These are phyloP conservation scores for Mustelus asterias DNA, from an alignment of 2,113 vertebrate species.

Conservation along the genomic window DNA sequence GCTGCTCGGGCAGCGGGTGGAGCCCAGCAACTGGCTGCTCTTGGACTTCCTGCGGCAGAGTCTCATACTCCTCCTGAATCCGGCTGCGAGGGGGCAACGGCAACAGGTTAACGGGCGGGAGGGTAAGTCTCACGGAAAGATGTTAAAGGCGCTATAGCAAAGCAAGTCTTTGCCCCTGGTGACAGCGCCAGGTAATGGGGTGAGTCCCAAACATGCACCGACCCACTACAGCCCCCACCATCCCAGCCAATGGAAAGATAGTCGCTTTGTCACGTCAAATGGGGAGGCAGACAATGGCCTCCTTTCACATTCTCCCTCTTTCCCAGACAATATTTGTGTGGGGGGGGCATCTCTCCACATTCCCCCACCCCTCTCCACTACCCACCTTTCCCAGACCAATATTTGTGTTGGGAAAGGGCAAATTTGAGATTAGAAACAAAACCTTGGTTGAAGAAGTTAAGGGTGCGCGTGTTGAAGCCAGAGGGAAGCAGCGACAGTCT, in stretches of 20 bases:
- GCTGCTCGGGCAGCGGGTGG: constrained; percentile 51
- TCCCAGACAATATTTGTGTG: too few species aligned
- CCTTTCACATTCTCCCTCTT: background rate
- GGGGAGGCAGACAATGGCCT: background rate
- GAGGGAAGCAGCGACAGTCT: background rate
- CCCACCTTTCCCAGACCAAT: background rate
- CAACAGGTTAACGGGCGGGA: background rate
- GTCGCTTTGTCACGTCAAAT: background rate
- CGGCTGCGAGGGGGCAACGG: constrained; percentile 55
- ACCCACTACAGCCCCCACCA: background rate
- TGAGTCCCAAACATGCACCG: background rate
- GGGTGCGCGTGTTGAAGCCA: background rate
- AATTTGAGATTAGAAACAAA: background rate
- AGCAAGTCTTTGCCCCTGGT: background rate
- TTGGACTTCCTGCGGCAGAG: constrained; percentile 68
- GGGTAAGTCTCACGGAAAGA: background rate
- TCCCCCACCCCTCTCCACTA: too few species aligned
- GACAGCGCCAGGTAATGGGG: background rate
- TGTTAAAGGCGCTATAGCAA: background rate
- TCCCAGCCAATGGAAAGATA: background rate
- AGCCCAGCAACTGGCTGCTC: constrained; percentile 51
- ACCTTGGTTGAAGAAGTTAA: background rate
- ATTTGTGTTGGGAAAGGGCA: background rate
- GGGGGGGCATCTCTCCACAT: too few species aligned
- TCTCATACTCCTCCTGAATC: constrained; percentile 84